phyloP scores from a whole-genome alignment of 2,113 vertebrate genomes.

The Rynchops niger region DNA sequence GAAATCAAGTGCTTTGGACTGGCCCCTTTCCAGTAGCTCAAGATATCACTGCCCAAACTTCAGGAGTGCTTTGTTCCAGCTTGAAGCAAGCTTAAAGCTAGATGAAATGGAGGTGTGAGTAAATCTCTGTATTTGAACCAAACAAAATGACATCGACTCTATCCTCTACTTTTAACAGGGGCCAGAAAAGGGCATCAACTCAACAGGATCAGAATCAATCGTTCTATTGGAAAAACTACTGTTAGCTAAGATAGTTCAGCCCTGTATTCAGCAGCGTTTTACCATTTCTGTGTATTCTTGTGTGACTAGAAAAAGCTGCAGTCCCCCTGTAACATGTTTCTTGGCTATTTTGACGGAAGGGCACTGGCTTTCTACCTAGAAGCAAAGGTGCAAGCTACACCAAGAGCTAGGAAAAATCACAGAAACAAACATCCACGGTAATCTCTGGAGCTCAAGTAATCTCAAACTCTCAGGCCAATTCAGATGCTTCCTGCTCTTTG shows the following conservation, averaged over 20 bases:
- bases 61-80: slow-evolving; percentile 43
- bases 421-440: not conserved
- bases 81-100: slow-evolving; percentile 19
- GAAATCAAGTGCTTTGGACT: slow-evolving; percentile 38
- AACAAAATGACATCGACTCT: slow-evolving; percentile 22
- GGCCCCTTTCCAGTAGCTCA: slow-evolving; percentile 33
- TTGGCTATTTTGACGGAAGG: not conserved
- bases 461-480: not conserved
- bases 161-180: slow-evolving; percentile 22
- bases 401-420: not conserved
- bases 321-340: not conserved
- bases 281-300: not conserved
- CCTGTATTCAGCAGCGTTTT: not conserved
- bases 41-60: slow-evolving; percentile 29
- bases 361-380: not conserved
- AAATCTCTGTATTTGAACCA: slow-evolving; percentile 40
- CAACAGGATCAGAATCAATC: slow-evolving; percentile 14
- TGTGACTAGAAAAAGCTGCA: not conserved
- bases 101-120: slow-evolving; percentile 27
- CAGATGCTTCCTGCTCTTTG: not conserved
- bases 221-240: not conserved
- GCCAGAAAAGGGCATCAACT: slow-evolving; percentile 25
- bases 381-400: slow-evolving; percentile 2
- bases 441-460: slow-evolving; percentile 11
- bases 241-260: not conserved